Conservation (phyloP, 37 sponge, comb jelly and placozoan genomes). For the Geodia barretti region DNA sequence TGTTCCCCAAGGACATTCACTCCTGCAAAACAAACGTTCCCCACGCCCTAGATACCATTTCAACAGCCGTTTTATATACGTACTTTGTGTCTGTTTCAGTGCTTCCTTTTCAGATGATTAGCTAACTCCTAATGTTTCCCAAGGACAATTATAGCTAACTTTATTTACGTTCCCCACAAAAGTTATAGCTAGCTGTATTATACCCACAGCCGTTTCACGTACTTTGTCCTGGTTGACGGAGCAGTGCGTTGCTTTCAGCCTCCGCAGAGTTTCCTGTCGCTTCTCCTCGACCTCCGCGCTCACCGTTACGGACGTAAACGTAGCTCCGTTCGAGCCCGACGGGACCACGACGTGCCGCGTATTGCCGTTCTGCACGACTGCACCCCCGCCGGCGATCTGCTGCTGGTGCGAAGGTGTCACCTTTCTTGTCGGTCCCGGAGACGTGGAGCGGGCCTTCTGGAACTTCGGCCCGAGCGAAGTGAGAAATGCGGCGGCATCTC, state of each 20-base stretch:
- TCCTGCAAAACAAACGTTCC: no score
- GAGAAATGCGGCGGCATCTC: constrained; percentile 59
- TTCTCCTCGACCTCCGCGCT: constrained; percentile 44
- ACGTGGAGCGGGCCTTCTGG: not conserved
- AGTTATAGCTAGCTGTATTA: no score
- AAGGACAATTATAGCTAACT: no score
- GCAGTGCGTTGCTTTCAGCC: constrained; percentile 47
- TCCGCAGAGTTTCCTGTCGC: constrained; percentile 37
- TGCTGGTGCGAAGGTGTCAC: not conserved
- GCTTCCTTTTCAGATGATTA: no score
- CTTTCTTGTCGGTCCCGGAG: not conserved
- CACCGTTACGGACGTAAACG: constrained; percentile 1
- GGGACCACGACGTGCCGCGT: not conserved
- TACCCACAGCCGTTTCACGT: no score
- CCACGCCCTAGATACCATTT: no score
- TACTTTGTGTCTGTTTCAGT: no score
- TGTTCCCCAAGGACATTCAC: no score
- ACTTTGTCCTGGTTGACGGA: constrained; percentile 29
- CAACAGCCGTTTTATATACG: no score
- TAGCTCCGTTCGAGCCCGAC: not conserved
- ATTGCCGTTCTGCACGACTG: not conserved
- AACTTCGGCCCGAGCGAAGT: constrained; percentile 26
- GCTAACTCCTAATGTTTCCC: no score
- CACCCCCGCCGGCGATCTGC: not conserved
- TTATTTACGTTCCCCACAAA: no score